A percentile compares a stretch with the other conserved stretches of the same genome.
Evolutionary conservation across 2,888 invertebrate genomes (phyloP).

Genomic region (Drosophila stalkeri): DNA sequence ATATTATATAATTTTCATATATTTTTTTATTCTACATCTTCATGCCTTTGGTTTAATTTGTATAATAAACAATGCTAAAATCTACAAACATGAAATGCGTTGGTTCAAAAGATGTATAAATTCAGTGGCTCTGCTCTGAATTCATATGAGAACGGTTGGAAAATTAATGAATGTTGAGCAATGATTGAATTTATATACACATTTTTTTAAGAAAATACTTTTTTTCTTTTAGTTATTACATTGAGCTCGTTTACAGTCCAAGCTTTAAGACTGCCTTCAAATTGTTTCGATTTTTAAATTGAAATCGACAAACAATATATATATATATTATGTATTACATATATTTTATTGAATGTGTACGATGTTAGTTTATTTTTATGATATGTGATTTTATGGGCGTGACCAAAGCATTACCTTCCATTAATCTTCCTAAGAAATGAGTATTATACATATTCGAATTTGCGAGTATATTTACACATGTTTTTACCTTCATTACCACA

Average conservation of each 20-base stretch:
- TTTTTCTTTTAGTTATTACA: neutral
- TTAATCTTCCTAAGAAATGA: neutral
- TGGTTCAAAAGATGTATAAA: neutral
- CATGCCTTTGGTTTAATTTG: conserved; percentile 59
- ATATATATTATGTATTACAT: too few species aligned
- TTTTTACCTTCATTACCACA: neutral
- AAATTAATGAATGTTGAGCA: neutral
- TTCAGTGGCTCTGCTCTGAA: neutral
- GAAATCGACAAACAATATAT: too few species aligned
- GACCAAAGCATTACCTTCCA: too few species aligned
- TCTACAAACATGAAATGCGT: conserved; percentile 34
- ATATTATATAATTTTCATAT: conserved; percentile 49
- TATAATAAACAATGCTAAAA: conserved; percentile 60
- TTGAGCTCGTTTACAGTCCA: neutral
- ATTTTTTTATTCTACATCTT: conserved; percentile 39
- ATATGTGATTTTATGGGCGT: too few species aligned
- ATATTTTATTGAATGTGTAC: too few species aligned
- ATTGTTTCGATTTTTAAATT: too few species aligned
- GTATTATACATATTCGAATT: neutral
- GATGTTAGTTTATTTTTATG: too few species aligned
- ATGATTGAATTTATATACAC: neutral
- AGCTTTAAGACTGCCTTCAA: too few species aligned
- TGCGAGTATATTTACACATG: neutral
- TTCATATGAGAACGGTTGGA: neutral
- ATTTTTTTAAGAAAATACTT: neutral